Conservation (phyloP, 2,113 vertebrate species). For the Chrysemys picta region DNA sequence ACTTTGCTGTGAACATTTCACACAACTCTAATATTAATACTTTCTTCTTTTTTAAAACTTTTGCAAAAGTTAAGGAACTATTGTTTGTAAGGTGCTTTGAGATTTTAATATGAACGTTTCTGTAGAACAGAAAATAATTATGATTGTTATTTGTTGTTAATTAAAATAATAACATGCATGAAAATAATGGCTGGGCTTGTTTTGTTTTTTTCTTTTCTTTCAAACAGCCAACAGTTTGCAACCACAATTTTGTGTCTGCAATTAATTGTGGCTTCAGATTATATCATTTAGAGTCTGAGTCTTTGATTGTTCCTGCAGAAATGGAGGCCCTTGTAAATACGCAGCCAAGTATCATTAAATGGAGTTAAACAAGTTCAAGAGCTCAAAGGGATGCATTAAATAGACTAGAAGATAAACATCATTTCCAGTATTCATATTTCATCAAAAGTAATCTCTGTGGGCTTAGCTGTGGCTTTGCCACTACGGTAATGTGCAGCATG, state of each 20-base stretch:
- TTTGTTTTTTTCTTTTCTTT: background rate
- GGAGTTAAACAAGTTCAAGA: slow-evolving; percentile 21
- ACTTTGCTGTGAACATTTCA: slow-evolving; percentile 15
- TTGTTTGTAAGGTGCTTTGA: slow-evolving; percentile 20
- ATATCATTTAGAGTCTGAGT: slow-evolving; percentile 48
- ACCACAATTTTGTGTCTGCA: slow-evolving; percentile 35
- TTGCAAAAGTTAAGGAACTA: background rate
- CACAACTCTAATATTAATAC: background rate
- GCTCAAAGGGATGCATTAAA: background rate
- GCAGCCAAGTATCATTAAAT: slow-evolving; percentile 33
- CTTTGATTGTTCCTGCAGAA: slow-evolving; percentile 40
- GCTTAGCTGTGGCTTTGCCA: slow-evolving; percentile 9
- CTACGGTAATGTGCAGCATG: background rate
- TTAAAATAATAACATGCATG: slow-evolving; percentile 29
- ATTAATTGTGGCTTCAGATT: slow-evolving; percentile 39
- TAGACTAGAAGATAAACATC: background rate
- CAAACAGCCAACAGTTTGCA: background rate
- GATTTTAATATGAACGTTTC: slow-evolving; percentile 15
- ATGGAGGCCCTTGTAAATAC: slow-evolving; percentile 22
- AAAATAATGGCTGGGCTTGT: background rate
- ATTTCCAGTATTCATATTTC: background rate
- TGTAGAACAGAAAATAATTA: slow-evolving; percentile 7
- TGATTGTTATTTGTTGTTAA: slow-evolving; percentile 25
- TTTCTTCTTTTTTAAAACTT: slow-evolving; percentile 30
- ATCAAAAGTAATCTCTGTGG: background rate